Base-by-base conservation (phyloP, 2,888 invertebrate species). In the Ommatoiulus sabulosus region DNA sequence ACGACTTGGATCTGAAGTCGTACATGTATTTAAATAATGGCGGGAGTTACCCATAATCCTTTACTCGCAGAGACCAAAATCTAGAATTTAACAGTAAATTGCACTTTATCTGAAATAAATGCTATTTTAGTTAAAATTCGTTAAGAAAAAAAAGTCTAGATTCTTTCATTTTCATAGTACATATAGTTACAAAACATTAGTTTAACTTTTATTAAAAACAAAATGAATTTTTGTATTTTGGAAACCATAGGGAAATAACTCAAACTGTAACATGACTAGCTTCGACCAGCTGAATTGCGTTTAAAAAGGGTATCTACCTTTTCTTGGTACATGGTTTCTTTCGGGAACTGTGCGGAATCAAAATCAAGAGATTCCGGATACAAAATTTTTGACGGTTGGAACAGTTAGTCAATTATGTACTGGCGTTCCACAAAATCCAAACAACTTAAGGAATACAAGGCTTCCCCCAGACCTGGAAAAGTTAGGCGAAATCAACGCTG, bases 11-110 rank as follows among this genome's bases (percentile, higher is more conserved):
- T n/a, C n/a, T n/a, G n/a, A n/a, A n/a, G n/a, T n/a, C n/a, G n/a
- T n/a, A n/a, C n/a, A n/a, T 4, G 92, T 3, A 86, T 80, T 80
- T 35, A 80, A 80, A 80, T 35, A 35, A 80, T 10, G 35, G 80
- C 80, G 35, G 80, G 80, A 80, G 35, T 80, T 80, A 80, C 80
- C 80, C 80, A 80, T 35, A 80, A 80, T 24, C 0, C 80, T 2
- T 80, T 35, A 3, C n/a, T n/a, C 17, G 8, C 0, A 10, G 8
- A 20, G 8, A 20, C 5, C 72, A 20, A 63, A 63, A 17, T n/a
- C 20, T 72, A 20, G 20, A 8, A 3, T 20, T 8, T 20, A 20
- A 2, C n/a, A n/a, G n/a, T n/a, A 72, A 72, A 24, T 72, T 72
- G n/a, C 1, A 24, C 20, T 72, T 20, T 72, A 4, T 72, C 2